Percentiles rank a stretch among this genome's conserved stretches.
These are phyloP conservation scores for Hermatobates lingyangjiaoensis DNA, from an alignment of 1,140 invertebrate genomes.

Conservation along the genomic window DNA sequence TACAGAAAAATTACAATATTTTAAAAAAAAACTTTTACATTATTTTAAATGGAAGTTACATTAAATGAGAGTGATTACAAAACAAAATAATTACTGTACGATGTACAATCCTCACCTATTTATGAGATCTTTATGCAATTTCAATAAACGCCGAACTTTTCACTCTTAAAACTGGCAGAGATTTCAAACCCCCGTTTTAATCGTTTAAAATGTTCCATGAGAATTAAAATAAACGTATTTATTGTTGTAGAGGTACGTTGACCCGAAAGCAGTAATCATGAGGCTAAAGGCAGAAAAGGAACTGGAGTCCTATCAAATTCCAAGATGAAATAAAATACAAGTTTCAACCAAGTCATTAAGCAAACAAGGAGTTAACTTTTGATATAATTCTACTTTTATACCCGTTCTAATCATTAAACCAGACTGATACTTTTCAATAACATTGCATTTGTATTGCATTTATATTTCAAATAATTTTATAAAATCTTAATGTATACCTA, in stretches of 20 bases:
- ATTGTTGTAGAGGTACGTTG: conserved; percentile 7
- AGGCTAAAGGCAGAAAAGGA: conserved; percentile 12
- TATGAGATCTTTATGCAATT: not conserved
- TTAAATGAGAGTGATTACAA: not conserved
- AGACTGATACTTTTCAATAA: too few relatives aligned
- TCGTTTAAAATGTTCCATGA: not conserved
- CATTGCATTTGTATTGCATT: too few relatives aligned
- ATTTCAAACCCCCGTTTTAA: too few relatives aligned
- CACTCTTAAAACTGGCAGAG: not conserved
- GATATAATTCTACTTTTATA: too few relatives aligned
- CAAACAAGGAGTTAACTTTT: too few relatives aligned
- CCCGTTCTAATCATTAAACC: too few relatives aligned
- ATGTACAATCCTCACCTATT: not conserved
- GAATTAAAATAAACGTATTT: not conserved
- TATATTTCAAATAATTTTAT: too few relatives aligned
- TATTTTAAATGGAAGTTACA: not conserved
- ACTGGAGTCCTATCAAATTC: conserved; percentile 2
- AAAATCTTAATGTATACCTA: too few relatives aligned
- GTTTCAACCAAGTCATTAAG: too few relatives aligned
- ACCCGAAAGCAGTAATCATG: conserved; percentile 12
- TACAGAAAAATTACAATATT: too few relatives aligned
- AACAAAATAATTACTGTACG: not conserved
- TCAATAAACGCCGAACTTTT: not conserved
- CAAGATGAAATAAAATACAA: too few relatives aligned
- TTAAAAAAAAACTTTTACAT: too few relatives aligned